A percentile compares a stretch with the other conserved stretches of the same genome.
These are phyloP conservation scores for Steinernema carpocapsae DNA, from an alignment of 2,888 invertebrate genomes.

Conservation along the genomic window DNA sequence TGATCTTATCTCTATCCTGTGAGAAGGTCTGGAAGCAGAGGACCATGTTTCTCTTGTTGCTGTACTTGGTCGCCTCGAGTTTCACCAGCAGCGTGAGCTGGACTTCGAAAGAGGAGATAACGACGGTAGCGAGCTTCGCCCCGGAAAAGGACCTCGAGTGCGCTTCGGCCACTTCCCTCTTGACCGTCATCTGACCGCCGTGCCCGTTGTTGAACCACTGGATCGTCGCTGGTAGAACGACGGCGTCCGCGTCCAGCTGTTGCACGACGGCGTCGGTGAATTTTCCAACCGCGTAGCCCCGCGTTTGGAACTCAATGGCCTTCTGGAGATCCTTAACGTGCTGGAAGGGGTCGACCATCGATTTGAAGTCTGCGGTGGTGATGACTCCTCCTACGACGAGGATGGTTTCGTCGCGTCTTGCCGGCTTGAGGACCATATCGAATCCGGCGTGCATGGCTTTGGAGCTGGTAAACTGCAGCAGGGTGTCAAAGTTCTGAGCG, in stretches of 20 bases:
- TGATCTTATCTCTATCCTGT: neutral
- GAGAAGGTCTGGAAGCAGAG: neutral
- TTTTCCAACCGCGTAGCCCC: neutral
- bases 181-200: constrained; percentile 7
- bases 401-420: constrained; percentile 7
- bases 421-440: neutral
- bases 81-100: neutral
- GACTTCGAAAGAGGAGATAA: neutral
- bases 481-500: neutral
- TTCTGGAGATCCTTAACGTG: neutral
- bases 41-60: neutral
- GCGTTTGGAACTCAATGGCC: neutral
- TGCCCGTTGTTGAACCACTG: constrained; percentile 14
- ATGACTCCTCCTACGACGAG: neutral
- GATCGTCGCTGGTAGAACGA: neutral
- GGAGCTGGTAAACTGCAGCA: neutral
- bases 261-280: constrained; percentile 26
- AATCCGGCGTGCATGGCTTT: neutral
- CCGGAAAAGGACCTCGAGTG: neutral
- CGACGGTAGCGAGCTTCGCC: neutral
- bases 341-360: neutral
- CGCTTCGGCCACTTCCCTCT: neutral
- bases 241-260: constrained; percentile 21
- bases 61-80: constrained; percentile 1
- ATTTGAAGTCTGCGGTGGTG: neutral